Evolutionary conservation across 2,797 vertebrate species (phyloP).

Genomic region (Eulemur coronatus): DNA sequence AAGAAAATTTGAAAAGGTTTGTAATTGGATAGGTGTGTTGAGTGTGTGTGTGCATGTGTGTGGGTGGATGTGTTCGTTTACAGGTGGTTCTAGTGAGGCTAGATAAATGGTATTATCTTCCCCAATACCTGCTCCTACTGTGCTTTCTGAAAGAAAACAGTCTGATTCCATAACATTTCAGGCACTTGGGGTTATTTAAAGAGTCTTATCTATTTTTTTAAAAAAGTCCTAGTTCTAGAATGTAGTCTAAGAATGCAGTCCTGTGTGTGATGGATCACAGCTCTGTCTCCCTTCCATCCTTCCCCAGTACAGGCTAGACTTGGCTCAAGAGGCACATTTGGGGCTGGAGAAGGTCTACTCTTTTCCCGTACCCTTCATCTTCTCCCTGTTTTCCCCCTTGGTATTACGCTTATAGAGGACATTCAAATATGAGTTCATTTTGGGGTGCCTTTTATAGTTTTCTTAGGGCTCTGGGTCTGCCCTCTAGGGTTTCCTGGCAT

Average conservation of each 20-base stretch:
- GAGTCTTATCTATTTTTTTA: not conserved
- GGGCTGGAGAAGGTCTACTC: not conserved
- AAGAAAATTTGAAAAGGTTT: not conserved
- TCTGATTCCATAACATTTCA: not conserved
- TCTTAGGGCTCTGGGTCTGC: not conserved
- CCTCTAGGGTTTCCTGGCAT: not conserved
- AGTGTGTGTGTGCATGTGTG: not conserved
- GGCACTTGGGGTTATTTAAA: not conserved
- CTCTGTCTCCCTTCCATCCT: not conserved
- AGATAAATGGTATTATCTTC: not conserved
- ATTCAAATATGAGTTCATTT: not conserved
- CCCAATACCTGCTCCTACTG: not conserved
- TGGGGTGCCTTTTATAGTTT: not conserved
- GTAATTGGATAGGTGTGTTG: not conserved
- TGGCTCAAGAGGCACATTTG: not conserved
- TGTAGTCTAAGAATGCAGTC: not conserved
- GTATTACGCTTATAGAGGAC: not conserved
- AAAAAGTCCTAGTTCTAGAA: not conserved
- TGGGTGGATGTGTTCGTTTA: not conserved
- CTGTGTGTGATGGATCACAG: not conserved
- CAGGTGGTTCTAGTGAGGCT: not conserved
- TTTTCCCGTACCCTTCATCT: not conserved
- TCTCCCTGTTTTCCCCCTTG: not conserved
- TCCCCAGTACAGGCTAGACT: accelerated
- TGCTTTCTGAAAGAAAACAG: not conserved